A percentile compares a stretch with the other conserved stretches of the same genome.
These are phyloP conservation scores for Arremon aurantiirostris DNA, from an alignment of 2,797 vertebrate genomes.

Conservation along the genomic window DNA sequence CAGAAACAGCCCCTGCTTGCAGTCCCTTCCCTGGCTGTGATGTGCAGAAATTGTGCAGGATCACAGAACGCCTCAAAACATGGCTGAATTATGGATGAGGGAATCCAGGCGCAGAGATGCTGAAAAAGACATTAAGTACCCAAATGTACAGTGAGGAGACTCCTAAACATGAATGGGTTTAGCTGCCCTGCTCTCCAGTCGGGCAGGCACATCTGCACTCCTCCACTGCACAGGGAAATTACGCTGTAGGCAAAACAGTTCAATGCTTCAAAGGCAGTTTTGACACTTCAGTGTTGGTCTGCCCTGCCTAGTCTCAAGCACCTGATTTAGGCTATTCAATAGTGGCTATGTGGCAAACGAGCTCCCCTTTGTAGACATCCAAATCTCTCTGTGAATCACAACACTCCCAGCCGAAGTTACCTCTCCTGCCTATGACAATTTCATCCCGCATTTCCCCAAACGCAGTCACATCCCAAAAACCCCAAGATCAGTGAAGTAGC, in stretches of 20 bases:
- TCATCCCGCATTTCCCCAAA: background rate
- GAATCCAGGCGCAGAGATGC: background rate
- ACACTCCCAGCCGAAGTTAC: fast-evolving
- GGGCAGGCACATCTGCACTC: background rate
- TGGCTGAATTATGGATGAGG: background rate
- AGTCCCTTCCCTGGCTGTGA: background rate
- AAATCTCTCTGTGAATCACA: background rate
- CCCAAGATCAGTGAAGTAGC: background rate
- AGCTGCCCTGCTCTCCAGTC: background rate
- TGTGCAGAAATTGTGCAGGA: background rate
- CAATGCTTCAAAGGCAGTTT: background rate
- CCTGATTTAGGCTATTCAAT: background rate
- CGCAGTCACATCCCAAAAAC: background rate
- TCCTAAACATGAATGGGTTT: background rate
- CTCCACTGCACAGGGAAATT: background rate
- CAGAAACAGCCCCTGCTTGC: background rate
- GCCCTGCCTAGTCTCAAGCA: background rate
- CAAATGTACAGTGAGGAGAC: background rate
- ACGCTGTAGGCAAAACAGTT: background rate
- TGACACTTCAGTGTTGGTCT: background rate
- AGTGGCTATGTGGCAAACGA: background rate
- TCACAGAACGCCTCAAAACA: fast-evolving
- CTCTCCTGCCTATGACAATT: background rate
- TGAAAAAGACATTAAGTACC: background rate
- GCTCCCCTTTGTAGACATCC: background rate